Evolutionary conservation across 2,888 invertebrate species (phyloP).

Genomic region (Synergus japonicus): DNA sequence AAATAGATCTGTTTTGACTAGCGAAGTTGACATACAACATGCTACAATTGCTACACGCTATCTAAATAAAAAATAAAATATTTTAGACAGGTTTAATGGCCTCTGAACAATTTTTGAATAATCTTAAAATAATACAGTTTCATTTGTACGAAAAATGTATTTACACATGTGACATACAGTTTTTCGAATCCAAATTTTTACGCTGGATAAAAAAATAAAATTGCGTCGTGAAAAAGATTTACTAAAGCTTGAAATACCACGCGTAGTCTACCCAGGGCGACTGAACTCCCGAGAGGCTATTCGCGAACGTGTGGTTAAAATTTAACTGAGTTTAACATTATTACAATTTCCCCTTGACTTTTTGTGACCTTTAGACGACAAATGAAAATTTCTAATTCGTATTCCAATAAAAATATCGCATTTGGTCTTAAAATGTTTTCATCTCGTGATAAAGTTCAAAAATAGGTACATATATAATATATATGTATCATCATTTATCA

Average conservation of each 20-base stretch:
- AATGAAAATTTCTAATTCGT: no score
- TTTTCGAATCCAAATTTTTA: background rate
- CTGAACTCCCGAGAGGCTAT: background rate
- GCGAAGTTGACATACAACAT: background rate
- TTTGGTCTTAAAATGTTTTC: no score
- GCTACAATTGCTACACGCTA: background rate
- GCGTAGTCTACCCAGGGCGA: background rate
- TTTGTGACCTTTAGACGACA: background rate
- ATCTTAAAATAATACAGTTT: no score
- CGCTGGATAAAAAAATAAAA: background rate
- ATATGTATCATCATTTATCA: no score
- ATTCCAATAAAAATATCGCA: no score
- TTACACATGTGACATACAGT: no score
- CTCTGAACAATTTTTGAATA: no score
- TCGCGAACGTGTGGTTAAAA: background rate
- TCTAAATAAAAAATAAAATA: background rate
- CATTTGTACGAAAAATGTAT: no score
- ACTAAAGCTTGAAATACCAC: background rate
- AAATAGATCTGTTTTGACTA: conserved; percentile 2
- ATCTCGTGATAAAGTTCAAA: no score
- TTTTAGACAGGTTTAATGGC: no score
- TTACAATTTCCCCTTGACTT: background rate
- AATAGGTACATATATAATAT: no score
- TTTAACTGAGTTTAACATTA: background rate
- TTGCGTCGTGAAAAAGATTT: background rate